Percentiles rank a stretch among this genome's conserved stretches.
Conservation (phyloP, 1,140 invertebrate species). For the Druon quercuslanigerum region DNA sequence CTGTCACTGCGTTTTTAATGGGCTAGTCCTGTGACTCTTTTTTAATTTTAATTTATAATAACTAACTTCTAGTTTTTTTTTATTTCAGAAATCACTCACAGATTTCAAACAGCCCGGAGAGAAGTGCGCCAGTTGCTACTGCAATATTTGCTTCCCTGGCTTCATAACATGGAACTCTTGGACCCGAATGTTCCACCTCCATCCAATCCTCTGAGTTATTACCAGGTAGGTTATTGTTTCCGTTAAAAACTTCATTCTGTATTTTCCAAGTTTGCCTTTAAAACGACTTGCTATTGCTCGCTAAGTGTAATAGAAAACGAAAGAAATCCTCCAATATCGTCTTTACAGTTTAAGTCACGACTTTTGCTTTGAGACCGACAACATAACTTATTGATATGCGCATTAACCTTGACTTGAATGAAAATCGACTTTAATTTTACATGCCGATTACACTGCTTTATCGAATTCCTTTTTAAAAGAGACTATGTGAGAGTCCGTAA, state of each 20-base stretch:
- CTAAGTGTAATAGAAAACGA: neutral
- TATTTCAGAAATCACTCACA: constrained; percentile 93
- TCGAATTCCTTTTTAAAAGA: too few relatives aligned
- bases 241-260: neutral
- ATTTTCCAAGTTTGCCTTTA: neutral
- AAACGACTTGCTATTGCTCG: neutral
- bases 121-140: constrained; percentile 92
- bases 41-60: too few relatives aligned
- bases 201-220: constrained; percentile 86
- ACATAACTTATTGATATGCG: too few relatives aligned
- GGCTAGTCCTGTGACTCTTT: too few relatives aligned
- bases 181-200: constrained; percentile 94
- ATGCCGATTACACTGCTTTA: too few relatives aligned
- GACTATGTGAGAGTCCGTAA: too few relatives aligned
- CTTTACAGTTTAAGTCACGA: too few relatives aligned
- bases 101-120: constrained; percentile 95
- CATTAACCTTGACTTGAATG: too few relatives aligned
- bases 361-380: too few relatives aligned
- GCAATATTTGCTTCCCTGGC: constrained; percentile 96
- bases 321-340: too few relatives aligned
- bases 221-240: constrained; percentile 81
- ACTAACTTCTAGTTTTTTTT: constrained; percentile 17
- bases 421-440: too few relatives aligned
- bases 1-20: neutral
- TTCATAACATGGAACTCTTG: constrained; percentile 98